Evolutionary conservation across 2,113 vertebrate genomes (phyloP).

Genomic region (Corythornis cristatus): DNA sequence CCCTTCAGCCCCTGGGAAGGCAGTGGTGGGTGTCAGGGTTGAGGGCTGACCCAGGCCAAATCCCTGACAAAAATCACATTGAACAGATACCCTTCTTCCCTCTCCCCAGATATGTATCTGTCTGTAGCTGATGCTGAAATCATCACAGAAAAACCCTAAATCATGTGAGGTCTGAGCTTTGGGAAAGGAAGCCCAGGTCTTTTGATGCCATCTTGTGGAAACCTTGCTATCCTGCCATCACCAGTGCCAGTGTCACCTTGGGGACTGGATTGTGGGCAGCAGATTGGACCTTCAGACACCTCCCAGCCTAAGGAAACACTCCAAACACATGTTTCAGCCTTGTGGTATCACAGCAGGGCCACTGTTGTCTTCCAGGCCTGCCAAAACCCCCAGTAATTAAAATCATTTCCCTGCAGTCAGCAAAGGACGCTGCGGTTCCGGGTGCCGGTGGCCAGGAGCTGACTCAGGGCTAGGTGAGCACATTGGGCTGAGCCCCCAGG

Average conservation of each 20-base stretch:
- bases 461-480: neutral
- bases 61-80: neutral
- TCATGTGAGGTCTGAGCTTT: neutral
- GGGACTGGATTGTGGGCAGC: rapidly evolving
- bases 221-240: neutral
- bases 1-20: neutral
- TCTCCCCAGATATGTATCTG: neutral
- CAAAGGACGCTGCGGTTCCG: neutral
- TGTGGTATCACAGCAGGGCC: neutral
- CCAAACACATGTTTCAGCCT: neutral
- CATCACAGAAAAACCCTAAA: neutral
- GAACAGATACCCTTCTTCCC: neutral
- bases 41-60: neutral
- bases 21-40: neutral
- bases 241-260: neutral
- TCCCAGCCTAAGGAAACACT: neutral
- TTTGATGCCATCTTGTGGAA: conserved; percentile 63
- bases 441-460: rapidly evolving
- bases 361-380: neutral
- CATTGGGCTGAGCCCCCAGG: neutral
- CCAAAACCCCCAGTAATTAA: neutral
- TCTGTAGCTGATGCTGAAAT: neutral
- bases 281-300: neutral
- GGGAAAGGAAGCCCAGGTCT: neutral
- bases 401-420: neutral